These are phyloP conservation scores for Molorchus minor DNA, from an alignment of 2,888 invertebrate species.

Conservation along the genomic window DNA sequence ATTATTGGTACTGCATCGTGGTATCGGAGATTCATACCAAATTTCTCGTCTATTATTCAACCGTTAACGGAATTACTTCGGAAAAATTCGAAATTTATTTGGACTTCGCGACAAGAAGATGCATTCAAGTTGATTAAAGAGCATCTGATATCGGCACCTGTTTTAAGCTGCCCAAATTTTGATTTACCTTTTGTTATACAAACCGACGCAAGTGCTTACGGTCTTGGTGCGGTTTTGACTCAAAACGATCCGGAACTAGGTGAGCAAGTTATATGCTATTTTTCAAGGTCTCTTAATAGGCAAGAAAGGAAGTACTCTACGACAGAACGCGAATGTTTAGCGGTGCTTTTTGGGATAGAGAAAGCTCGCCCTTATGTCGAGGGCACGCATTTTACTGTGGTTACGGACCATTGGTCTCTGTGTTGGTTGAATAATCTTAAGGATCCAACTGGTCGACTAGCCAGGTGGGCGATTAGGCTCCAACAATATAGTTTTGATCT, in stretches of 20 bases:
- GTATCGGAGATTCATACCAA: slow-evolving; percentile 35
- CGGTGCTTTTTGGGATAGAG: slow-evolving; percentile 36
- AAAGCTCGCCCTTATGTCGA: slow-evolving; percentile 36
- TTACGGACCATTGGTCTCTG: too few species aligned
- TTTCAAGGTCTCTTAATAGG: slow-evolving; percentile 29
- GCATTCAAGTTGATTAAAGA: slow-evolving; percentile 35
- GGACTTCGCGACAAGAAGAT: slow-evolving; percentile 35
- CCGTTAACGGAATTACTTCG: slow-evolving; percentile 29
- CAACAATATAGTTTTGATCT: slow-evolving; percentile 33
- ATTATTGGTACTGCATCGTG: too few species aligned
- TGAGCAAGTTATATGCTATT: slow-evolving; percentile 37
- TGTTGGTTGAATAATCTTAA: too few species aligned
- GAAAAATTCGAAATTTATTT: slow-evolving; percentile 24
- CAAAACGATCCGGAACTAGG: slow-evolving; percentile 30
- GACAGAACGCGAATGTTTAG: slow-evolving; percentile 37
- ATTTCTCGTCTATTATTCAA: slow-evolving; percentile 26
- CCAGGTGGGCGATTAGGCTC: slow-evolving; percentile 35
- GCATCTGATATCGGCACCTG: slow-evolving; percentile 36
- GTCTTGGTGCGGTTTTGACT: slow-evolving; percentile 37
- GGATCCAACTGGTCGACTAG: slow-evolving; percentile 36
- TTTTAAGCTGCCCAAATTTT: slow-evolving; percentile 41
- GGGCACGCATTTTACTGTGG: too few species aligned
- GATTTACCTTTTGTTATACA: background rate
- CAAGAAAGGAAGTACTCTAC: slow-evolving; percentile 30
- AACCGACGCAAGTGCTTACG: slow-evolving; percentile 31